phyloP scores from a whole-genome alignment of 2,888 invertebrate species.

The Strigamia crassipes region DNA sequence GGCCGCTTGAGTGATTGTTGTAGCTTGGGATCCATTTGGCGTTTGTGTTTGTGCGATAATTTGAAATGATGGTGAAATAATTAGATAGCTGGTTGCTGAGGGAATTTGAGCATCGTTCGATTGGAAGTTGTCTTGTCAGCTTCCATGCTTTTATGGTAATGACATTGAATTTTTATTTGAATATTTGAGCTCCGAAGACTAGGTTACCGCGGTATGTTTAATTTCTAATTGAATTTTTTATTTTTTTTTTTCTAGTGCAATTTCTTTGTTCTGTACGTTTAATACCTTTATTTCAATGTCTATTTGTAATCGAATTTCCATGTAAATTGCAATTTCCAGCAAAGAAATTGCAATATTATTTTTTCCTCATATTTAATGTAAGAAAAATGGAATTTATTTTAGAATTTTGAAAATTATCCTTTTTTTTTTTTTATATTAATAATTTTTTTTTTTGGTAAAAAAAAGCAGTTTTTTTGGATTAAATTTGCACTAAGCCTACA shows the following conservation, averaged over 20 bases:
- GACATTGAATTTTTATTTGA: too few species aligned
- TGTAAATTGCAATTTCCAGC: neutral
- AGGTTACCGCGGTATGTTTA: neutral
- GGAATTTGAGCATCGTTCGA: neutral
- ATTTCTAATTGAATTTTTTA: neutral
- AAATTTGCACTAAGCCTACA: neutral
- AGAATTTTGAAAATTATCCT: neutral
- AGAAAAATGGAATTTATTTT: neutral
- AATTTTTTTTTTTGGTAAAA: neutral
- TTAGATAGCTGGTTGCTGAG: neutral
- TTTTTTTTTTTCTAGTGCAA: neutral
- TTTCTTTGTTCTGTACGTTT: neutral
- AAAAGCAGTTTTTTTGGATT: neutral
- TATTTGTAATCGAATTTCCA: neutral
- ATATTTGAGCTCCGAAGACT: too few species aligned
- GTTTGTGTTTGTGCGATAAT: neutral
- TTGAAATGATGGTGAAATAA: conserved; percentile 10
- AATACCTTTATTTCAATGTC: neutral
- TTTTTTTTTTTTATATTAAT: neutral
- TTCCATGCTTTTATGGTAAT: neutral
- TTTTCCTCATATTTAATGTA: neutral
- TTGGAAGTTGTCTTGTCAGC: neutral
- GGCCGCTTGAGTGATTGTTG: neutral
- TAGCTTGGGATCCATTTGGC: neutral
- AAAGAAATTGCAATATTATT: neutral